Base-by-base conservation (phyloP, 2,113 vertebrate genomes). In the Perca fluviatilis region DNA sequence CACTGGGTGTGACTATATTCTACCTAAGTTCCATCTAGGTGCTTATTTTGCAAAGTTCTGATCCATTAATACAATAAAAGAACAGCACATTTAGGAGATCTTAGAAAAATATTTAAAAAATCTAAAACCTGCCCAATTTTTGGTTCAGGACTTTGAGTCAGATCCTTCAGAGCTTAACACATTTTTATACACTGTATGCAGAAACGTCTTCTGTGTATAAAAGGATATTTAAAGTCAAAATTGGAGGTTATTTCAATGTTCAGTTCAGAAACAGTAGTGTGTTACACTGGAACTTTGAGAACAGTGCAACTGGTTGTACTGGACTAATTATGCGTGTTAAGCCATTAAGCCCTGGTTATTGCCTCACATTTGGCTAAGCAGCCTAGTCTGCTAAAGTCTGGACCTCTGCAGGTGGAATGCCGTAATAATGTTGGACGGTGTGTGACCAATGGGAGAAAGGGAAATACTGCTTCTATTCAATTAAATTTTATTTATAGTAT, bases 301-400 rank as follows among this genome's bases (percentile, higher is more conserved):
- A 40, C 15, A 12, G 16, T 25, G 47, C 46, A 21, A 82, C 83
- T 80, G 82, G 85, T 79, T 67, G 62, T 57, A 82, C 66, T 83
- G 89, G 82, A 63, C 80, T 92, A 91, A 92, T 82, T 89, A 82
- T 82, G 64, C 30, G 78, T 79, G 79, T 68, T 91, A 88, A 93
- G 84, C 86, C 88, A 85, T 23, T 93, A 90, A 93, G 80, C 89
- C 58, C 15, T 6, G 23, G 84, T 89, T 90, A 92, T 91, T 88
- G 86, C 57, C 78, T 86, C 83, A 86, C 85, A 77, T 90, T 88
- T 65, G 69, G 64, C 82, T 92, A 87, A 91, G 90, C 84, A 85
- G 90, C 80, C 85, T 88, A 50, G 82, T 56, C 63, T 54, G 60
- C 67, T 67, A 62, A 71, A 25, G 79, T 82, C 77, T 82, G 82